Evolutionary conservation across 2,113 vertebrate genomes (phyloP).

Genomic region (Actenoides hombroni): DNA sequence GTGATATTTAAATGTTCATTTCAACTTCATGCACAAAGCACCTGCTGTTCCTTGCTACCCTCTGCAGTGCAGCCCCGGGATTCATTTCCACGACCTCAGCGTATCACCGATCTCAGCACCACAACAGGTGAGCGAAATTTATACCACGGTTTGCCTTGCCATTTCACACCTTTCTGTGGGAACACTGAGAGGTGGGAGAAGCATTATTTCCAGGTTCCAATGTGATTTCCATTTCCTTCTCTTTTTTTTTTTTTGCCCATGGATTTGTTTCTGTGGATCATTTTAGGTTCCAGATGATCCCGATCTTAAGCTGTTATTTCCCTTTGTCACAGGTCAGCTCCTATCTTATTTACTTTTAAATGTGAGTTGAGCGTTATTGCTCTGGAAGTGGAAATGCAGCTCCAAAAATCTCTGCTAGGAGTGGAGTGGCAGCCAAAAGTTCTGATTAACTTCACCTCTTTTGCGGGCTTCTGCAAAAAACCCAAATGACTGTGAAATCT

Average conservation of each 20-base stretch:
- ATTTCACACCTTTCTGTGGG: neutral
- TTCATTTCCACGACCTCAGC: neutral
- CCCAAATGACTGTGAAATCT: conserved; percentile 53
- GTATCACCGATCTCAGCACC: neutral
- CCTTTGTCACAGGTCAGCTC: neutral
- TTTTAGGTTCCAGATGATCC: neutral
- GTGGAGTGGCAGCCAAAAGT: conserved; percentile 19
- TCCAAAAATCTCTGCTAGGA: neutral
- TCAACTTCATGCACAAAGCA: neutral
- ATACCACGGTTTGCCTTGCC: neutral
- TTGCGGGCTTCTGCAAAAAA: neutral
- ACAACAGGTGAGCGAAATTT: neutral
- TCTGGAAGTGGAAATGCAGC: neutral
- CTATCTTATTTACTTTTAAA: neutral
- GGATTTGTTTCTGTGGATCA: neutral
- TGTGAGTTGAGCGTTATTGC: neutral
- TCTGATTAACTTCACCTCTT: conserved; percentile 65
- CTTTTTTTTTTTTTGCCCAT: neutral
- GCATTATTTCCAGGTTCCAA: neutral
- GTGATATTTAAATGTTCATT: neutral
- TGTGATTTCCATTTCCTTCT: neutral
- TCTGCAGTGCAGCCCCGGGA: neutral
- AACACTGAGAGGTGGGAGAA: neutral
- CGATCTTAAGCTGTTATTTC: neutral
- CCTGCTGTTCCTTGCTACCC: neutral